These are phyloP conservation scores for Sepiola atlantica DNA, from an alignment of 2,888 invertebrate species.

Conservation along the genomic window DNA sequence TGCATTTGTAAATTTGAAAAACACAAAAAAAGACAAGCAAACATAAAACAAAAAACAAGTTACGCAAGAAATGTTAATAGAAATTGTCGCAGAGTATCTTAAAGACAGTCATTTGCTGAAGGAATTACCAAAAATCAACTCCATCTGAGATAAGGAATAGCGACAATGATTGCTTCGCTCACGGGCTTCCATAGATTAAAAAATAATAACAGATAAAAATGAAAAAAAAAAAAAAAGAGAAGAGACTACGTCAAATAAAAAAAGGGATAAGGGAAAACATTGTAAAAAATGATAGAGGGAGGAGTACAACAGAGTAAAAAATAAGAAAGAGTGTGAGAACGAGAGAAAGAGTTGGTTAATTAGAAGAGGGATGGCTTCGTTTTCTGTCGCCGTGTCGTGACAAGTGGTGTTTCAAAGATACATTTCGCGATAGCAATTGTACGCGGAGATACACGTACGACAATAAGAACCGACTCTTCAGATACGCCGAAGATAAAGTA, in stretches of 20 bases:
- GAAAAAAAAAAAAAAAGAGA: background rate
- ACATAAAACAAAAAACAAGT: background rate
- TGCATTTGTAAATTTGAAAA: too few species aligned
- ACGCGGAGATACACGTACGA: background rate
- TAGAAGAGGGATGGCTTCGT: background rate
- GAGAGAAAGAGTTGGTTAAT: background rate
- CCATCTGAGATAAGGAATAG: background rate
- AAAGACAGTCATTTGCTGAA: background rate
- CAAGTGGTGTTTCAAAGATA: background rate
- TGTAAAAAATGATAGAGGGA: background rate
- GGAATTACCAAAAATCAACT: background rate
- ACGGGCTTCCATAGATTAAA: conserved; percentile 14
- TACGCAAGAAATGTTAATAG: background rate
- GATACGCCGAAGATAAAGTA: background rate
- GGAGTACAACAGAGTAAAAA: background rate
- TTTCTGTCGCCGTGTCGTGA: background rate
- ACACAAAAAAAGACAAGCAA: too few species aligned
- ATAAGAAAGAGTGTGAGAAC: background rate
- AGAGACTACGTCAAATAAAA: background rate
- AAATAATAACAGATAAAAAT: background rate
- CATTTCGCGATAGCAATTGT: background rate
- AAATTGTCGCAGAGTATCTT: background rate
- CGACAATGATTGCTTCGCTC: background rate
- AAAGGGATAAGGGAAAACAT: background rate
- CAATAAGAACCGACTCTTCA: background rate